Evolutionary conservation across 2,888 invertebrate species (phyloP), one percentile per base, ranked within the genome.

Genomic region (Zootermopsis nevadensis): DNA sequence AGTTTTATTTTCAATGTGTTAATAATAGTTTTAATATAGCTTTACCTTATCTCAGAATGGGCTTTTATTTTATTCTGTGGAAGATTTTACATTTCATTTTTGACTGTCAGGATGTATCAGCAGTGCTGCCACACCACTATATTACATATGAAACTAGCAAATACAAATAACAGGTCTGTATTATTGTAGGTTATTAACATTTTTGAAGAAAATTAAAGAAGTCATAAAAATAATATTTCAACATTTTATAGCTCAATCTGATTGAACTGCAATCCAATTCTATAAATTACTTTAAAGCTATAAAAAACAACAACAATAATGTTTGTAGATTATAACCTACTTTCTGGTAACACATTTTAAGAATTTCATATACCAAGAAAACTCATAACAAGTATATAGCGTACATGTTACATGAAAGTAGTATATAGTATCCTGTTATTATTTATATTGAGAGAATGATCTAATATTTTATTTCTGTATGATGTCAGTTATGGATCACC

Each of bases 181-280:
- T 77, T 77, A 55, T 30, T 77, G 31, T 55, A 77, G 77, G 24
- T 27, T 31, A 22, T 31, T 30, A 77, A 53, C 12, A 31, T 77
- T 77, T 77, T 77, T 77, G 35, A 77, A 77, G 48, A 27, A 31
- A 55, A 77, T 55, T 24, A 55, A 77, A 77, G 30, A 77, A 55
- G 53, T 77, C 19, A 77, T 77, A 77, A 69, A 33, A 69, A 69
- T 69, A 69, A 76, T 76, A 76, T 76, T 76, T 77, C 27, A 53
- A 24, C n/a, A 77, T 55, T 77, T 55, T 77, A 77, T 77, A 77
- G 77, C 77, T 77, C 77, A 77, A 77, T 55, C 77, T 77, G 7
- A 33, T 77, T 77, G 77, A 55, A 77, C 30, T 77, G 55, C 55
- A 77, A 53, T 77, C 55, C 77, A 77, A 31, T 53, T 77, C 30